A percentile compares a stretch with the other conserved stretches of the same genome.
Evolutionary conservation across 2,113 vertebrate species (phyloP).

Genomic region (Pseudorectes ferrugineus): DNA sequence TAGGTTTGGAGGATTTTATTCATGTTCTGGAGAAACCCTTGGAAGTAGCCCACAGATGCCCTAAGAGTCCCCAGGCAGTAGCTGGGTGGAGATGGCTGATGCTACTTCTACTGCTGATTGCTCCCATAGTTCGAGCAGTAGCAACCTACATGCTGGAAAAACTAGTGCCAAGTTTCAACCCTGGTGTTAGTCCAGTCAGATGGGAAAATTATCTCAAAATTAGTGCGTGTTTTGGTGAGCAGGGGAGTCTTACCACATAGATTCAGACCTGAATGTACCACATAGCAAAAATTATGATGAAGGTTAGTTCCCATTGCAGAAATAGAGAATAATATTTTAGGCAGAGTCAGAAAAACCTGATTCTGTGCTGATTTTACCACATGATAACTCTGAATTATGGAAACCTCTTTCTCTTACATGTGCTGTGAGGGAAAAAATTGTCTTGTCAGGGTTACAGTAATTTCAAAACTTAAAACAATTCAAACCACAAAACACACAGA

Average conservation of each 20-base stretch:
- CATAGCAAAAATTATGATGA: not conserved
- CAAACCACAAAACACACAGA: not conserved
- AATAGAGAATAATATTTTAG: not conserved
- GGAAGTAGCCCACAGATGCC: not conserved
- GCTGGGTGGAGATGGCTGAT: not conserved
- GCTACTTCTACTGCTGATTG: not conserved
- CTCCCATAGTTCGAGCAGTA: not conserved
- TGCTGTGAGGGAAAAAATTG: not conserved
- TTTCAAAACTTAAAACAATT: not conserved
- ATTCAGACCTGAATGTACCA: not conserved
- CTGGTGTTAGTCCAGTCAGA: not conserved
- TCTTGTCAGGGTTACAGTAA: not conserved
- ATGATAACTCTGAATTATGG: not conserved
- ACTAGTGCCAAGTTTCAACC: not conserved
- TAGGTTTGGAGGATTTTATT: not conserved
- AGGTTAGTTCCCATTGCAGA: not conserved
- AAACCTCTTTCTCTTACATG: not conserved
- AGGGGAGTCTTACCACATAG: not conserved
- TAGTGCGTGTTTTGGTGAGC: not conserved
- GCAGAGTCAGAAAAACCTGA: not conserved
- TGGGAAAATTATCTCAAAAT: not conserved
- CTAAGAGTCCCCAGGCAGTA: accelerated
- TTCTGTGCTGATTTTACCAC: not conserved
- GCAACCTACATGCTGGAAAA: not conserved
- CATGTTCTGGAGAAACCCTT: not conserved